Evolutionary conservation across 2,888 invertebrate species (phyloP).

Genomic region (Mantis religiosa): DNA sequence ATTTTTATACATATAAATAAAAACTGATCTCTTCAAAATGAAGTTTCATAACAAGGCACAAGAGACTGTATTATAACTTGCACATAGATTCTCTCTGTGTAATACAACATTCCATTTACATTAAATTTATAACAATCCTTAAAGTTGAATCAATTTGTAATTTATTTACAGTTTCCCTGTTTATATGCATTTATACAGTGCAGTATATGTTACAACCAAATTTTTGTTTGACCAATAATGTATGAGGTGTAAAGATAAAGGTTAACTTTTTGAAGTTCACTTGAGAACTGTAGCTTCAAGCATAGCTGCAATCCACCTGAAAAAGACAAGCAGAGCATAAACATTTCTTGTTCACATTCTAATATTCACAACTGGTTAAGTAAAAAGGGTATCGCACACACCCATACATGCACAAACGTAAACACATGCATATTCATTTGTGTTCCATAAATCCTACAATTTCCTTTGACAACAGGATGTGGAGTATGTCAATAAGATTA

Average conservation of each 20-base stretch:
- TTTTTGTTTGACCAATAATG: not conserved
- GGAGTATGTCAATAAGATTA: too few relatives aligned
- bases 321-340: conserved; percentile 22
- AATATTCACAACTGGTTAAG: too few relatives aligned
- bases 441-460: too few relatives aligned
- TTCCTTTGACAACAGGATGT: too few relatives aligned
- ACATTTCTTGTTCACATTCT: not conserved
- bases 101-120: not conserved
- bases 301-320: conserved; percentile 38
- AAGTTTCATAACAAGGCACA: not conserved
- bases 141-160: not conserved
- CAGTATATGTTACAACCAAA: not conserved
- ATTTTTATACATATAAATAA: not conserved
- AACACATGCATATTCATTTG: too few relatives aligned
- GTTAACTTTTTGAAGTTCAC: not conserved
- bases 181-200: not conserved
- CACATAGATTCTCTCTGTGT: not conserved
- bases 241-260: not conserved
- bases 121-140: not conserved
- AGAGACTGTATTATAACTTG: not conserved
- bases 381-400: too few relatives aligned
- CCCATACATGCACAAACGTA: too few relatives aligned
- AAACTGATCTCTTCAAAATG: not conserved
- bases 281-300: conserved; percentile 38
- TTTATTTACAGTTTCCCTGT: not conserved